A percentile compares a stretch with the other conserved stretches of the same genome.
These are phyloP conservation scores for Porites rus DNA, from an alignment of 92 coral and sea anemone species.

Conservation along the genomic window DNA sequence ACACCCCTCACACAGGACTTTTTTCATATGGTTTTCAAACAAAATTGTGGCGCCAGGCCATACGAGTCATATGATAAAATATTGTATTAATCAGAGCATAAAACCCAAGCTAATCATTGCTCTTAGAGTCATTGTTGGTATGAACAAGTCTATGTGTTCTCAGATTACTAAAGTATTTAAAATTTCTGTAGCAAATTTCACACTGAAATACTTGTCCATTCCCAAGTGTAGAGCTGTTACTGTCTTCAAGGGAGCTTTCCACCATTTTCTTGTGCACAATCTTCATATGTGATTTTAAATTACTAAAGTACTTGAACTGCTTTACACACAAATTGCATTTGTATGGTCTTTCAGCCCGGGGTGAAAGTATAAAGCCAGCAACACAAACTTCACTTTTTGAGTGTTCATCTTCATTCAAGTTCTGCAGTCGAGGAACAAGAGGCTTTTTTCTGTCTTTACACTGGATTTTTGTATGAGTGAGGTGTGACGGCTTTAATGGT, in stretches of 20 bases:
- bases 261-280: constrained; percentile 76
- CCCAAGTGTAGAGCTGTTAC: neutral
- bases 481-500: neutral
- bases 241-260: neutral
- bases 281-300: constrained; percentile 78
- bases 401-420: constrained; percentile 12
- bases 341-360: constrained; percentile 47
- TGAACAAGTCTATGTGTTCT: constrained; percentile 86
- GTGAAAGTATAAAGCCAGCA: constrained; percentile 32
- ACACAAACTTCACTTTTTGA: neutral
- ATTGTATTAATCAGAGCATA: neutral
- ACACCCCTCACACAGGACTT: too few relatives aligned
- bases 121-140: constrained; percentile 38
- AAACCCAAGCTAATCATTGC: neutral
- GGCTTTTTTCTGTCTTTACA: constrained; percentile 15
- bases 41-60: too few relatives aligned
- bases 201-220: constrained; percentile 70
- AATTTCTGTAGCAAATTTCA: constrained; percentile 78
- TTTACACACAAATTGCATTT: constrained; percentile 74
- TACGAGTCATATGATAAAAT: too few relatives aligned
- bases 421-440: constrained; percentile 3
- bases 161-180: constrained; percentile 82
- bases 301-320: constrained; percentile 83
- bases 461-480: neutral
- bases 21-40: too few relatives aligned